phyloP scores from a whole-genome alignment of 2,113 vertebrate species.

The Gadus macrocephalus region DNA sequence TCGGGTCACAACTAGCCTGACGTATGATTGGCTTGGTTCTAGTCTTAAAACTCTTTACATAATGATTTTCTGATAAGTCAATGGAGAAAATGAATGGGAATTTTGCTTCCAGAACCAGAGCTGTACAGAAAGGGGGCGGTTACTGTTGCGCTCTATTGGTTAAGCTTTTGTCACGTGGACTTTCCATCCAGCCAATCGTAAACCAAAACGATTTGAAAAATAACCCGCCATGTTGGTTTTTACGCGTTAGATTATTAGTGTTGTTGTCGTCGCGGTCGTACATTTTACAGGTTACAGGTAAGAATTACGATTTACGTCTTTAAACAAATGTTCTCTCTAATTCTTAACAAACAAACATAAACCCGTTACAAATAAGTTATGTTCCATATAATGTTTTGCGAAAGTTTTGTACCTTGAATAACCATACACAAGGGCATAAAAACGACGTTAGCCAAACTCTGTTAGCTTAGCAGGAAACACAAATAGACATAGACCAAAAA shows the following conservation, averaged over 20 bases:
- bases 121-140: no score
- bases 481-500: no score
- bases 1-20: no score
- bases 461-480: no score
- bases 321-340: neutral
- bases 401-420: neutral
- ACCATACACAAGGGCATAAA: no score
- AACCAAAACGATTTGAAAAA: neutral
- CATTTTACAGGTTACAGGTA: neutral
- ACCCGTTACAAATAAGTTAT: neutral
- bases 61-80: no score
- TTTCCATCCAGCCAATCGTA: neutral
- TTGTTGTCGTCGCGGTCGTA: neutral
- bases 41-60: no score
- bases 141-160: neutral
- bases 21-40: no score
- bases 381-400: neutral
- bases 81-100: no score
- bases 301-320: neutral
- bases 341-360: neutral
- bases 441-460: no score
- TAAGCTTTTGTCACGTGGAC: neutral
- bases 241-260: neutral
- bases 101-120: no score
- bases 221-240: neutral